These are phyloP conservation scores for Sminthurinus signatus DNA, from an alignment of 1,140 invertebrate species.

Conservation along the genomic window DNA sequence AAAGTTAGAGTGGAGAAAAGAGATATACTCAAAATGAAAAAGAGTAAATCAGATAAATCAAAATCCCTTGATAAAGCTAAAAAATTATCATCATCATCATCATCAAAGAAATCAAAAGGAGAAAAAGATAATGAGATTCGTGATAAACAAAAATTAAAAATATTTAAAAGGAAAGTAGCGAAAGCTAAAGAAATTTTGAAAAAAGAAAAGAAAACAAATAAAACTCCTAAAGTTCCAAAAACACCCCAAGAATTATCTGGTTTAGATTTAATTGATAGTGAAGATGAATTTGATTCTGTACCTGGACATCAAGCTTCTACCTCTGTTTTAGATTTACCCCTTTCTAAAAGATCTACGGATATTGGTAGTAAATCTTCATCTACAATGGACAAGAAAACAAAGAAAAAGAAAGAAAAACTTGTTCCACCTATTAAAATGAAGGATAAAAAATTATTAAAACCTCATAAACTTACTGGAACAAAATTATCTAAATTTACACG, in stretches of 20 bases:
- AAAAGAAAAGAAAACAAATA: not conserved
- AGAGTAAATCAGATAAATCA: constrained; percentile 14
- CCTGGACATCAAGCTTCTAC: too few relatives aligned
- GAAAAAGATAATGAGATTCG: constrained; percentile 22
- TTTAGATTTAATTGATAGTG: constrained; percentile 28
- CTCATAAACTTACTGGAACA: too few relatives aligned
- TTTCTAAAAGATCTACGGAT: too few relatives aligned
- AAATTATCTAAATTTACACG: too few relatives aligned
- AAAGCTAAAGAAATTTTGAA: constrained; percentile 11
- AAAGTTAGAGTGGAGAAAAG: constrained; percentile 35
- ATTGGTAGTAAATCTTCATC: too few relatives aligned
- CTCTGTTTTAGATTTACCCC: too few relatives aligned
- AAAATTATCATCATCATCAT: too few relatives aligned
- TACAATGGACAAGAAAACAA: constrained; percentile 6
- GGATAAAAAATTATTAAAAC: constrained; percentile 9
- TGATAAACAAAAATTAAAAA: constrained; percentile 19
- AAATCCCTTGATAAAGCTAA: too few relatives aligned
- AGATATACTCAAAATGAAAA: constrained; percentile 9
- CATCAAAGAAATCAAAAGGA: too few relatives aligned
- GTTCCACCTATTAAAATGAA: not conserved
- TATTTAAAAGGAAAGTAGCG: constrained; percentile 20
- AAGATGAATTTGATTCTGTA: constrained; percentile 44
- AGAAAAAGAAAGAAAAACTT: constrained; percentile 22
- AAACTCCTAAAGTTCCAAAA: too few relatives aligned
- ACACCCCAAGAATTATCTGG: not conserved